Base-by-base conservation (phyloP, 2,888 invertebrate species). In the Heliconius sara region DNA sequence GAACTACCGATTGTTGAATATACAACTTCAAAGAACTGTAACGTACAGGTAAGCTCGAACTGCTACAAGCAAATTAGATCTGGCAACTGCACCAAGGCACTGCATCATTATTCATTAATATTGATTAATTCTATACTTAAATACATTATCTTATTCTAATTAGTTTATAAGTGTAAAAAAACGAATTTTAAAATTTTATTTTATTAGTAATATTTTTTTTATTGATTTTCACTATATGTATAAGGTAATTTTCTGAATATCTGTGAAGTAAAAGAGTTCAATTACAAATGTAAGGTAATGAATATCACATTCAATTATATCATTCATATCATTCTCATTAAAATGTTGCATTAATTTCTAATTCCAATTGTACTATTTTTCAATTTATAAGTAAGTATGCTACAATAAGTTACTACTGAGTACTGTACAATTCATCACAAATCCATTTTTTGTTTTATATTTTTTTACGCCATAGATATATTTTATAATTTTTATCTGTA, bases 401-500 rank as follows among this genome's bases (percentile, higher is more conserved):
- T 60, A 60, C n/a, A 9, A 0, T n/a, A 60, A 22, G 22, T 22
- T 10, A 60, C n/a, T n/a, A n/a, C 60, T 10, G 10, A 60, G 10
- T n/a, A 60, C 2, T n/a, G 19, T 52, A 52, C 19, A 52, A 47
- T 60, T 60, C 3, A 22, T 60, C 22, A 10, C 1, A 3, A 60
- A 60, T n/a, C 60, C n/a, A 60, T n/a, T 60, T 60, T 60, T 60
- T 60, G n/a, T 60, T 60, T 9, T 60, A n/a, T 60, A 19, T n/a
- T n/a, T 60, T n/a, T 72, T 52, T 27, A 30, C 19, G 16, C 43
- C 70, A 70, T 73, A 34, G 52, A 34, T 60, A 22, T 60, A n/a
- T 73, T 30, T 73, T 73, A 19, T 34, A 30, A 60, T 57, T 73
- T 39, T 60, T 60, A 39, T 60, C 73, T 73, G 73, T 73, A 57